Evolutionary conservation across 2,113 vertebrate species (phyloP).

Genomic region (Physeter macrocephalus): DNA sequence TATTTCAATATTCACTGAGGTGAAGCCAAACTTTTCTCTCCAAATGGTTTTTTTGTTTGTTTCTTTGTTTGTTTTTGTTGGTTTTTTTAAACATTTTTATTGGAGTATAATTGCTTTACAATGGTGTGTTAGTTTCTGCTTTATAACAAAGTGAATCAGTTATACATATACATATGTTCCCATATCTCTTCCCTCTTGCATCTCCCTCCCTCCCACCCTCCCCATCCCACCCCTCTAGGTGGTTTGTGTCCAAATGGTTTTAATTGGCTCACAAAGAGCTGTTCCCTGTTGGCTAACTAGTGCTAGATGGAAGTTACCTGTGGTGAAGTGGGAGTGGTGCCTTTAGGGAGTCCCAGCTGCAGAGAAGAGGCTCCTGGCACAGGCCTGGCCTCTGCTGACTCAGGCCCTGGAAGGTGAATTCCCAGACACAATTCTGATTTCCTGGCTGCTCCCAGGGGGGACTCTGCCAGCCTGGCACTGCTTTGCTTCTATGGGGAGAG

Average conservation of each 20-base stretch:
- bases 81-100: too few species aligned
- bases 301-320: neutral
- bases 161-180: too few species aligned
- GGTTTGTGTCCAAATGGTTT: neutral
- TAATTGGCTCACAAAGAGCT: neutral
- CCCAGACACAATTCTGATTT: neutral
- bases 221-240: too few species aligned
- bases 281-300: neutral
- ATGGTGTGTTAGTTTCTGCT: too few species aligned
- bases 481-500: neutral
- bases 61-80: too few species aligned
- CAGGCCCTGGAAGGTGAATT: neutral
- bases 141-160: too few species aligned
- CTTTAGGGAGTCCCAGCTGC: neutral
- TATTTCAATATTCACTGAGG: neutral
- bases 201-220: too few species aligned
- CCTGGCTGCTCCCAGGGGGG: neutral
- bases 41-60: neutral
- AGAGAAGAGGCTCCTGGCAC: neutral
- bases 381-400: neutral
- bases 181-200: too few species aligned
- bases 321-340: accelerated
- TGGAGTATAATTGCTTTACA: too few species aligned
- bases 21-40: neutral
- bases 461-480: neutral